Conservation (phyloP, 2,113 vertebrate genomes). For the Microcebus murinus region DNA sequence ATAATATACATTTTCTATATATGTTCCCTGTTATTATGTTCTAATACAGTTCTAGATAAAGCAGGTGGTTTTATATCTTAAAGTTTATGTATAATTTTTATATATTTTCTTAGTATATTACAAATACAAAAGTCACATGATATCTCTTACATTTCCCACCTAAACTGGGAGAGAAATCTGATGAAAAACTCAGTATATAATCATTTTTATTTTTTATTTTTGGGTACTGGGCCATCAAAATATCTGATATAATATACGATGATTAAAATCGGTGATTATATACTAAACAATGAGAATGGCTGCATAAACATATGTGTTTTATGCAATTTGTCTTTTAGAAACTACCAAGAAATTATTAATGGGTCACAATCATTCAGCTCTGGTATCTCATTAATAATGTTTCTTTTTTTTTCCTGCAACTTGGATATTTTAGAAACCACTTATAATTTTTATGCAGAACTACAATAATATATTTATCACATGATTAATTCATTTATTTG, state of each 20-base stretch:
- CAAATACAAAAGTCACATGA: neutral
- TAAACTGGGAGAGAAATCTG: neutral
- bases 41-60: neutral
- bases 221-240: neutral
- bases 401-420: neutral
- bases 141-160: neutral
- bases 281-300: neutral
- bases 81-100: neutral
- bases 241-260: neutral
- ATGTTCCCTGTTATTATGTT: neutral
- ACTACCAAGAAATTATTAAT: neutral
- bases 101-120: neutral
- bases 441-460: neutral
- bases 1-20: neutral
- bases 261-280: neutral
- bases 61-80: neutral
- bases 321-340: neutral
- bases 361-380: neutral
- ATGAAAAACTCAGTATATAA: neutral
- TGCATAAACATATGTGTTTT: neutral
- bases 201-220: neutral
- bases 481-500: neutral
- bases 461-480: neutral
- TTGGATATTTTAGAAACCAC: neutral
- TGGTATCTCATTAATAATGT: neutral